phyloP scores from a whole-genome alignment of 2,888 invertebrate species.

The Caenorhabditis imperialis region DNA sequence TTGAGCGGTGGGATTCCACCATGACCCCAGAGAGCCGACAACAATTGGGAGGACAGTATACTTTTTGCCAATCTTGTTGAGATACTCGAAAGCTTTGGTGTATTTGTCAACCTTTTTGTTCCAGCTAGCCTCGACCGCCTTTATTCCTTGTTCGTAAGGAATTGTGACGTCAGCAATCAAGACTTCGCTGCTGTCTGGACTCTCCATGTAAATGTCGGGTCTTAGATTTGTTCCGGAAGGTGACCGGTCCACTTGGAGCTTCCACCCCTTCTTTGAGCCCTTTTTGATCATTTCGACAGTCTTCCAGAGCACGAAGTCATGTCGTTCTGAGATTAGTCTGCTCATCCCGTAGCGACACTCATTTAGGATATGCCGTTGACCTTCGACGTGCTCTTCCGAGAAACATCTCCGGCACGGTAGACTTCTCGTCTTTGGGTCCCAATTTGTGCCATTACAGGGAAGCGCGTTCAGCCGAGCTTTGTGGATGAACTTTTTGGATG shows the following conservation, averaged over 20 bases:
- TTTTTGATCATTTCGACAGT: background rate
- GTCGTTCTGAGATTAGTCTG: background rate
- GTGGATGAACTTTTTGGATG: too few species aligned
- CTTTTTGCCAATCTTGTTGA: background rate
- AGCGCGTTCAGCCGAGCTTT: too few species aligned
- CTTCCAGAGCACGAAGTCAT: background rate
- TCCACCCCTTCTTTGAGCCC: background rate
- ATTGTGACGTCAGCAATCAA: background rate
- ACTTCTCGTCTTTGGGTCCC: too few species aligned
- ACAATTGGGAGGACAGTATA: background rate
- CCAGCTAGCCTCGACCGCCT: background rate
- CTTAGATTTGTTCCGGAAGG: background rate
- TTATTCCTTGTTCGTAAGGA: background rate
- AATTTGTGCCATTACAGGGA: too few species aligned
- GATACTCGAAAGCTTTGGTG: background rate
- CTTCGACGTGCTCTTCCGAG: too few species aligned
- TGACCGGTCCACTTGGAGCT: background rate
- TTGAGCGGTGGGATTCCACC: background rate
- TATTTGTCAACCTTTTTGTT: constrained; percentile 1
- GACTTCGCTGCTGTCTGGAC: background rate
- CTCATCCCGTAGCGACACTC: too few species aligned
- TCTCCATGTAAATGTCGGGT: background rate
- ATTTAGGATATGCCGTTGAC: too few species aligned
- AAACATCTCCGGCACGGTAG: too few species aligned
- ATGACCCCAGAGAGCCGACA: background rate